Conservation (phyloP, 2,888 invertebrate genomes). For the Biston stratarius region DNA sequence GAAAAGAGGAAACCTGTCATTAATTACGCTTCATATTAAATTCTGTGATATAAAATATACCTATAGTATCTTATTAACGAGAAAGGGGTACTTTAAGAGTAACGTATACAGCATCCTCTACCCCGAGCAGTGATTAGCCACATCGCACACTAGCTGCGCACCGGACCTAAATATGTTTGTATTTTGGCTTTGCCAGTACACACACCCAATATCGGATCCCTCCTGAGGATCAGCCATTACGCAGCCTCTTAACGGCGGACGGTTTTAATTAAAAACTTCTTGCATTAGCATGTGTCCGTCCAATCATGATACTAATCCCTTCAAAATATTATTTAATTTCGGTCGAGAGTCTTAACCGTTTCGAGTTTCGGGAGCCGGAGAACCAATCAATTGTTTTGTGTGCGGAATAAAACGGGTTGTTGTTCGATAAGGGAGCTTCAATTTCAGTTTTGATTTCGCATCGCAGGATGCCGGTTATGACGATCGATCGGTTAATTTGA, state of each 20-base stretch:
- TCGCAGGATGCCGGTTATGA: conserved; percentile 17
- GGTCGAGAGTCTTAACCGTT: conserved; percentile 51
- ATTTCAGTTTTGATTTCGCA: conserved; percentile 28
- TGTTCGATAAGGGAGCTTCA: conserved; percentile 38
- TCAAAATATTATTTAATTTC: conserved; percentile 82
- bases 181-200: conserved; percentile 78
- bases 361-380: conserved; percentile 43
- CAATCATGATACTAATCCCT: conserved; percentile 78
- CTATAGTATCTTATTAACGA: conserved; percentile 55
- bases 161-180: conserved; percentile 86
- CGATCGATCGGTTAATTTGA: conserved; percentile 56
- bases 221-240: conserved; percentile 83
- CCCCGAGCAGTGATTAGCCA: conserved; percentile 78
- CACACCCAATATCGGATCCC: conserved; percentile 81
- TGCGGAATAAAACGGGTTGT: conserved; percentile 43
- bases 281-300: conserved; percentile 83
- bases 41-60: conserved; percentile 37
- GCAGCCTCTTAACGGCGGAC: conserved; percentile 84
- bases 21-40: conserved; percentile 28
- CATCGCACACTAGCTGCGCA: conserved; percentile 70
- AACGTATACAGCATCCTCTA: conserved; percentile 66
- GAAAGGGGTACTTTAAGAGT: conserved; percentile 71
- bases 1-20: conserved; percentile 60
- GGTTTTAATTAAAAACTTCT: conserved; percentile 87
- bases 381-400: conserved; percentile 48